Conservation (phyloP, 2,888 invertebrate genomes). For the Autographa gamma region DNA sequence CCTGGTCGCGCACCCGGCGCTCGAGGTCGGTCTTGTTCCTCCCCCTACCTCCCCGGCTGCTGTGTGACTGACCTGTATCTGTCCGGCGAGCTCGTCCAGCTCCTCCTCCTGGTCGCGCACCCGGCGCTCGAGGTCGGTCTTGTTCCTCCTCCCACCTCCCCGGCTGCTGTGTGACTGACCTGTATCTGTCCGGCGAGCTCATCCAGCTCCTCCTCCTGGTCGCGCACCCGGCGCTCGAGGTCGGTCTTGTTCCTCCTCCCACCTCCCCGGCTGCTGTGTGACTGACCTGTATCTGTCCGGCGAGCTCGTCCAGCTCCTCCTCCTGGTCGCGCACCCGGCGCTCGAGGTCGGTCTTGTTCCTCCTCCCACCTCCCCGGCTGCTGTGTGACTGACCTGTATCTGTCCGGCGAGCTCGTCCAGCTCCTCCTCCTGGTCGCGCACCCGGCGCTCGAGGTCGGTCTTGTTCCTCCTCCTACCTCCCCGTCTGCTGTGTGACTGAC, state of each 20-base stretch:
- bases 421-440: slow-evolving; percentile 97
- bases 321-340: slow-evolving; percentile 95
- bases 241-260: slow-evolving; percentile 94
- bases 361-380: slow-evolving; percentile 92
- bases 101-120: slow-evolving; percentile 97
- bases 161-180: slow-evolving; percentile 90
- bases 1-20: slow-evolving; percentile 94
- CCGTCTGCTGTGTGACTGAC: slow-evolving; percentile 90
- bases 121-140: slow-evolving; percentile 96
- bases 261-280: slow-evolving; percentile 91
- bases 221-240: slow-evolving; percentile 94
- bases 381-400: slow-evolving; percentile 89
- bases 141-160: slow-evolving; percentile 91
- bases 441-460: slow-evolving; percentile 95
- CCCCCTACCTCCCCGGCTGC: slow-evolving; percentile 91
- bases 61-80: slow-evolving; percentile 90
- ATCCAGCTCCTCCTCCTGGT: slow-evolving; percentile 98
- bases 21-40: slow-evolving; percentile 96
- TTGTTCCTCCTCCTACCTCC: slow-evolving; percentile 91
- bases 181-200: slow-evolving; percentile 97
- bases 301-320: slow-evolving; percentile 98
- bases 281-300: slow-evolving; percentile 93
- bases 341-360: slow-evolving; percentile 96
- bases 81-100: slow-evolving; percentile 97
- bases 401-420: slow-evolving; percentile 98